These are phyloP conservation scores for Remorina albescens DNA, from an alignment of 2,797 vertebrate genomes.

Conservation along the genomic window DNA sequence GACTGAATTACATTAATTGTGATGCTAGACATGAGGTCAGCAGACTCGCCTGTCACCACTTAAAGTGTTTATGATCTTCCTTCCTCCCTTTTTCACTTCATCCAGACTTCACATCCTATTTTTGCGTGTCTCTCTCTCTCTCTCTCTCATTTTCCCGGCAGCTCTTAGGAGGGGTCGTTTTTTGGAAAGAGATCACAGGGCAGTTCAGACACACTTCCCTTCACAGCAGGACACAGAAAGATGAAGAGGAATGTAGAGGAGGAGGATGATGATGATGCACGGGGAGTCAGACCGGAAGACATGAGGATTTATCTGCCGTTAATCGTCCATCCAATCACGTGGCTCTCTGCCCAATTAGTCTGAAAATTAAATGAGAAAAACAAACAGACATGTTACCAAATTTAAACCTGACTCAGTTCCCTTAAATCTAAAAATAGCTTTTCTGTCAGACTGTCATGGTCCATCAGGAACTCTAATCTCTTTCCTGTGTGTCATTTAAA, in stretches of 20 bases:
- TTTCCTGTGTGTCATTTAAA: slow-evolving; percentile 61
- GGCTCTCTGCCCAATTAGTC: not conserved
- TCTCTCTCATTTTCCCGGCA: slow-evolving; percentile 42
- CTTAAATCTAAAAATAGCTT: slow-evolving; percentile 27
- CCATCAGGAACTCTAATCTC: slow-evolving; percentile 57
- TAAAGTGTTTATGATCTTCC: not conserved
- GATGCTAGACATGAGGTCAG: not conserved
- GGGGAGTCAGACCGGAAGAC: not conserved
- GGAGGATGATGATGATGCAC: not conserved
- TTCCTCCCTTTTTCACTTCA: not conserved
- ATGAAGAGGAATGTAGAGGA: slow-evolving; percentile 7
- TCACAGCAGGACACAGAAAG: slow-evolving; percentile 50
- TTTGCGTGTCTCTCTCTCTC: not conserved
- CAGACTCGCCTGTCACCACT: not conserved
- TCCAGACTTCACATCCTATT: not conserved
- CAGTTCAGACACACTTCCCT: slow-evolving; percentile 50
- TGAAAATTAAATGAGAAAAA: not conserved
- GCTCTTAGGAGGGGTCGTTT: slow-evolving; percentile 30
- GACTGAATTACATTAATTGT: too few relatives aligned
- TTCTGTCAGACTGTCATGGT: slow-evolving; percentile 21
- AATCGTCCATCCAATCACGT: not conserved
- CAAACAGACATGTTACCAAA: not conserved
- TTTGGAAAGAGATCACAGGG: slow-evolving; percentile 50
- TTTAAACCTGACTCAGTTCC: slow-evolving; percentile 6
- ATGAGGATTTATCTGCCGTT: not conserved